Conservation (phyloP, 1,140 invertebrate species). For the Hyles vespertilio region DNA sequence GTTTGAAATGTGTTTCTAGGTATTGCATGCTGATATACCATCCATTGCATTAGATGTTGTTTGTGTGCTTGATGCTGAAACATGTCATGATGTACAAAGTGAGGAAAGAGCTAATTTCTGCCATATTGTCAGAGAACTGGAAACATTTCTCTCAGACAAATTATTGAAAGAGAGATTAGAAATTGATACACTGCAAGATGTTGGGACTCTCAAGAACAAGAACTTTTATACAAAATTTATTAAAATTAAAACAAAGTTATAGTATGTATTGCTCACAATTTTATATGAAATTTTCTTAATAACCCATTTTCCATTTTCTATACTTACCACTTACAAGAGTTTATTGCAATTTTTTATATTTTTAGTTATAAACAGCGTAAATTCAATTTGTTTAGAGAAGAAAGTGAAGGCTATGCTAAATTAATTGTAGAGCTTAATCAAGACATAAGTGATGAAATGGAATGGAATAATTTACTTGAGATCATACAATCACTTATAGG, state of each 20-base stretch:
- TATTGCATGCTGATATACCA: slow-evolving; percentile 84
- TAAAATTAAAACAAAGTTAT: slow-evolving; percentile 97
- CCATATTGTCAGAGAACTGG: slow-evolving; percentile 85
- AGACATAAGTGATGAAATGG: slow-evolving; percentile 82
- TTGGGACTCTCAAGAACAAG: slow-evolving; percentile 93
- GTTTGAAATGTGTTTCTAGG: slow-evolving; percentile 63
- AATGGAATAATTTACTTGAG: slow-evolving; percentile 82
- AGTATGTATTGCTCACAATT: slow-evolving; percentile 82
- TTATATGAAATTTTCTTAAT: neutral
- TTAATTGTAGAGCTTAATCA: slow-evolving; percentile 97
- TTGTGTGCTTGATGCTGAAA: slow-evolving; percentile 87
- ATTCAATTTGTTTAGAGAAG: slow-evolving; percentile 98
- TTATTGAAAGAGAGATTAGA: slow-evolving; percentile 94
- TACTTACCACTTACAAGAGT: no score
- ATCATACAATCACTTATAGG: slow-evolving; percentile 95
- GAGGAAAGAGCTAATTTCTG: slow-evolving; percentile 85
- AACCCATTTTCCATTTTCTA: no score
- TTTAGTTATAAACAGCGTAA: slow-evolving; percentile 99
- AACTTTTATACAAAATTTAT: slow-evolving; percentile 97
- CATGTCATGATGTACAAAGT: slow-evolving; percentile 77
- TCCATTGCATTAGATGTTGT: slow-evolving; percentile 87
- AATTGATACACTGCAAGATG: slow-evolving; percentile 94
- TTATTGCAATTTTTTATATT: slow-evolving; percentile 29
- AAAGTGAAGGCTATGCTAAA: slow-evolving; percentile 99
- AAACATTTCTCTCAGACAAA: slow-evolving; percentile 89